A percentile compares a stretch with the other conserved stretches of the same genome.
These are phyloP conservation scores for Calidris pygmaea DNA, from an alignment of 2,113 vertebrate genomes.

Conservation along the genomic window DNA sequence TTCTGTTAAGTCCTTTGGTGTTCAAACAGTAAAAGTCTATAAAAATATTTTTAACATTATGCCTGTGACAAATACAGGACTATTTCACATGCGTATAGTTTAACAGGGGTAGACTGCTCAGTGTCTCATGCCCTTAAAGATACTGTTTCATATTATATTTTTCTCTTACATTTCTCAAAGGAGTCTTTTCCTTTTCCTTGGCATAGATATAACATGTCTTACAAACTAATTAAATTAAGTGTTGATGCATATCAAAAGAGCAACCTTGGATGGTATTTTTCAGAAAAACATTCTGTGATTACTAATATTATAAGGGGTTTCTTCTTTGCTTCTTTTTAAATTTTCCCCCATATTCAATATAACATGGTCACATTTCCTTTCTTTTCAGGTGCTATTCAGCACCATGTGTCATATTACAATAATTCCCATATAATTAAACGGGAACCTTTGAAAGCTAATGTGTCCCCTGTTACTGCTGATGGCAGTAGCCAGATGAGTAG, in stretches of 20 bases:
- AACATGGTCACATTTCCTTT: background rate
- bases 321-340: background rate
- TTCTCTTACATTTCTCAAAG: background rate
- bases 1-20: background rate
- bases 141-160: background rate
- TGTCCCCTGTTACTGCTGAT: conserved; percentile 43
- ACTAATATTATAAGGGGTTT: background rate
- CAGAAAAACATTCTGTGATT: background rate
- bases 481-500: conserved; percentile 48
- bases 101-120: background rate
- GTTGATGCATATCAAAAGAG: background rate
- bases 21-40: background rate
- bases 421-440: conserved; percentile 19
- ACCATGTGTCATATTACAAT: background rate
- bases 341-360: background rate
- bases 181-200: background rate
- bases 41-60: background rate
- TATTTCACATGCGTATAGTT: background rate
- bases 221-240: background rate
- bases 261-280: background rate
- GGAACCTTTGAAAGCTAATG: background rate
- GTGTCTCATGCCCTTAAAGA: background rate
- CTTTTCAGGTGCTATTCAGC: conserved; percentile 49
- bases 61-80: background rate
- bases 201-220: background rate